Base-by-base conservation (phyloP, 2,113 vertebrate species). In the Centrocercus urophasianus region DNA sequence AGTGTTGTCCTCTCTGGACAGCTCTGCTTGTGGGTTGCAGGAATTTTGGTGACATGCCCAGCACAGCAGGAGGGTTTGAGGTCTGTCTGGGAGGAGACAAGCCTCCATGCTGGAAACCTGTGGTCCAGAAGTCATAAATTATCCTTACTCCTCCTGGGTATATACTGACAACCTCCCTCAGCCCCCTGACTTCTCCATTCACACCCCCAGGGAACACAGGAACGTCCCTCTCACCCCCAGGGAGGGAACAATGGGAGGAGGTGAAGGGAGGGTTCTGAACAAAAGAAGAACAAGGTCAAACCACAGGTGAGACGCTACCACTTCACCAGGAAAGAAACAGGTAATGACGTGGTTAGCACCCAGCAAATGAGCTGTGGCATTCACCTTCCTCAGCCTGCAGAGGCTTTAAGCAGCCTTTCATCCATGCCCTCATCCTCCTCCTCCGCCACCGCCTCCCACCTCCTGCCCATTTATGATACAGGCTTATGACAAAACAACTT, bases 401-500 rank as follows among this genome's bases (percentile, higher is more conserved):
- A 93, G 93, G 54, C 45, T 87, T 36, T n/a, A 32, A 89, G 78
- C 45, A 93, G 52, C 63, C 67, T 94, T 95, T 87, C 77, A 75
- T 83, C 88, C 25, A 64, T 38, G 25, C 17, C 61, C 73, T 85
- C 78, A 70, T 93, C 74, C 74, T 45, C 38, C 48, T 66, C 52
- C 74, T 87, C 74, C 78, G 50, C 3, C 0, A 42, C 43, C 71
- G 86, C 76, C 75, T 87, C 45, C 28, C 90, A 10, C 42, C 2
- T 92, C 80, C 75, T 93, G 82, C 86, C 86, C 90, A 57, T 95
- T 96, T 95, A 86, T 96, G 89, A 93, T 86, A 86, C 8, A 64
- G 74, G 77, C 67, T 93, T 90, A 88, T 96, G 95, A 95, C 94
- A 96, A 97, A 96, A 94, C 84, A 94, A 69, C 61, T 89, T 90